A percentile compares a stretch with the other conserved stretches of the same genome.
These are phyloP conservation scores for Mugil cephalus DNA, from an alignment of 2,113 vertebrate species.

Conservation along the genomic window DNA sequence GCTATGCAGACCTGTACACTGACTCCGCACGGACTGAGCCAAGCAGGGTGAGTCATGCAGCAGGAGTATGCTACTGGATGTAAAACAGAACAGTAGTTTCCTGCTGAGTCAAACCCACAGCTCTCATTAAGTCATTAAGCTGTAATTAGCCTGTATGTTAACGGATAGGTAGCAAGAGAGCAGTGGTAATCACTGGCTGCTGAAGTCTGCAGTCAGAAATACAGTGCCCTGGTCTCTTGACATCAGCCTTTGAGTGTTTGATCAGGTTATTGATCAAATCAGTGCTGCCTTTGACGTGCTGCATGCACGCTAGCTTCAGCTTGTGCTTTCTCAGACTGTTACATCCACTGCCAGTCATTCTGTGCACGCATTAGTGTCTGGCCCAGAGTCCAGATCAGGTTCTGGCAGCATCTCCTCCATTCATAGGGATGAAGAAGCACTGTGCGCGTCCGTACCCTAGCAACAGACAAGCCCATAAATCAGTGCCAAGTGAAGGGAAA, in stretches of 20 bases:
- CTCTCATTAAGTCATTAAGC: slow-evolving; percentile 78
- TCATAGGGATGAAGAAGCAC: slow-evolving; percentile 42
- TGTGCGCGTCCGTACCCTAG: slow-evolving; percentile 49
- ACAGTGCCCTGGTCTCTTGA: neutral
- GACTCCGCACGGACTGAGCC: slow-evolving; percentile 42
- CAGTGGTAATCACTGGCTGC: slow-evolving; percentile 30
- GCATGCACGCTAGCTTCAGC: slow-evolving; percentile 7
- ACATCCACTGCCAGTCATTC: slow-evolving; percentile 42
- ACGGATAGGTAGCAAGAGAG: slow-evolving; percentile 65
- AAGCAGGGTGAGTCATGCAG: slow-evolving; percentile 71
- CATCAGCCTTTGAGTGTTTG: neutral
- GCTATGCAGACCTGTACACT: slow-evolving; percentile 41
- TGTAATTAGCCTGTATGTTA: slow-evolving; percentile 77
- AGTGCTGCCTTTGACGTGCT: slow-evolving; percentile 35
- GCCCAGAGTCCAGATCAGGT: slow-evolving; percentile 37
- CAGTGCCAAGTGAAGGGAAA: slow-evolving; percentile 19
- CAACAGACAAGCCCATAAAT: slow-evolving; percentile 66
- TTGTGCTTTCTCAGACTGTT: slow-evolving; percentile 42
- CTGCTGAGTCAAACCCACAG: slow-evolving; percentile 80
- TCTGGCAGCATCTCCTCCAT: slow-evolving; percentile 48
- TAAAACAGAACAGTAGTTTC: slow-evolving; percentile 78
- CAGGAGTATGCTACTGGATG: slow-evolving; percentile 75
- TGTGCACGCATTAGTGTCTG: slow-evolving; percentile 43
- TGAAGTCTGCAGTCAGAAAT: slow-evolving; percentile 12
- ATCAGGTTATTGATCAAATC: slow-evolving; percentile 47